A percentile compares a stretch with the other conserved stretches of the same genome.
Evolutionary conservation across 2,888 invertebrate species (phyloP).

Genomic region (Muschampia staudingeri): DNA sequence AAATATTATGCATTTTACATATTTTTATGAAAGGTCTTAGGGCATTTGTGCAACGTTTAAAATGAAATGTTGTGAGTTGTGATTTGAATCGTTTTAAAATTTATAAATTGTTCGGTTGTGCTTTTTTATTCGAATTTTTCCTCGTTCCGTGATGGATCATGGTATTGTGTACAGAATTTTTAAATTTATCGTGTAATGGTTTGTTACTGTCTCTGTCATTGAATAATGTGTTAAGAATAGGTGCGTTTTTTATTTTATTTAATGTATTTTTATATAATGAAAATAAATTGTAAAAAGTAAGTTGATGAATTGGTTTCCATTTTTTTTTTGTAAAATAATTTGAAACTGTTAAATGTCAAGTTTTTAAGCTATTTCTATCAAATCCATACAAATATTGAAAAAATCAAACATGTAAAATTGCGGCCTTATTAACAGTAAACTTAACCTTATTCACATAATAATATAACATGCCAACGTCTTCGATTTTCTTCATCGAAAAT

Average conservation of each 20-base stretch:
- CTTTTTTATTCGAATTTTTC: slow-evolving; percentile 63
- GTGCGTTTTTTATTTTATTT: slow-evolving; percentile 20
- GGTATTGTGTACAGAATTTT: slow-evolving; percentile 31
- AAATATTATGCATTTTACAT: slow-evolving; percentile 17
- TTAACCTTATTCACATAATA: slow-evolving; percentile 5
- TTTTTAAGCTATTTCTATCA: not conserved
- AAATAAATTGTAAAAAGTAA: slow-evolving; percentile 15
- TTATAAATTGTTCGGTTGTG: slow-evolving; percentile 76
- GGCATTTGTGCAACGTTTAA: slow-evolving; percentile 45
- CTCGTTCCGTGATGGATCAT: slow-evolving; percentile 12
- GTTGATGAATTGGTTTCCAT: not conserved
- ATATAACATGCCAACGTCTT: not conserved
- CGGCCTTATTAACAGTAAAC: slow-evolving; percentile 41
- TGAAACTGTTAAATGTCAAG: not conserved
- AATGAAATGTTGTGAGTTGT: slow-evolving; percentile 45
- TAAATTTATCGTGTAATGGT: slow-evolving; percentile 39
- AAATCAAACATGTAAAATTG: slow-evolving; percentile 27
- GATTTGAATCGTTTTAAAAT: slow-evolving; percentile 56
- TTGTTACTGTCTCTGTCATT: slow-evolving; percentile 22
- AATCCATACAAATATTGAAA: not conserved
- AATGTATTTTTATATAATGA: slow-evolving; percentile 21
- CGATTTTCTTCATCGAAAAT: slow-evolving; percentile 2
- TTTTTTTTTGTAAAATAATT: not conserved
- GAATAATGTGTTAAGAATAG: not conserved
- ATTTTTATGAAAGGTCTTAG: slow-evolving; percentile 24